These are phyloP conservation scores for Chionomys nivalis DNA, from an alignment of 2,113 vertebrate species.

Conservation along the genomic window DNA sequence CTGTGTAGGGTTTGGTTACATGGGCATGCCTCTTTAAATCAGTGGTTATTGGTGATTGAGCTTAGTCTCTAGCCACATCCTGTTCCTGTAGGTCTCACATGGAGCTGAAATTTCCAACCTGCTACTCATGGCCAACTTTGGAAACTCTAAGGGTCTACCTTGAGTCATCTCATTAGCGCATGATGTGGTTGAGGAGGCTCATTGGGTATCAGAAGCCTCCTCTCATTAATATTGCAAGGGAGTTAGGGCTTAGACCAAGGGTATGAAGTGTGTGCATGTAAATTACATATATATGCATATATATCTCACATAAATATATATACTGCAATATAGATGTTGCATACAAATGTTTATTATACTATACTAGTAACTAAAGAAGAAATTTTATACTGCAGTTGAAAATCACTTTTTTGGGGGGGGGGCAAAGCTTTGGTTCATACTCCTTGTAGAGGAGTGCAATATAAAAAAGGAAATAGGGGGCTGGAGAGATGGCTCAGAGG, in stretches of 20 bases:
- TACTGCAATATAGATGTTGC: not conserved
- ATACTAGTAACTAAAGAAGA: not conserved
- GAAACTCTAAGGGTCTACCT: not conserved
- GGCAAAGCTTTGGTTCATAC: not conserved
- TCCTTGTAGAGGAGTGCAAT: not conserved
- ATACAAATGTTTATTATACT: not conserved
- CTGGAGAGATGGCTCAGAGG: too few species aligned
- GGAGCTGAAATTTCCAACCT: not conserved
- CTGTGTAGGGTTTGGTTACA: not conserved
- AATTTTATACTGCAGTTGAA: not conserved
- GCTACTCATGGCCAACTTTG: not conserved
- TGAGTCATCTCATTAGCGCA: not conserved
- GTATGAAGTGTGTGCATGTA: not conserved
- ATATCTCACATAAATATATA: not conserved
- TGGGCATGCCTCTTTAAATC: not conserved
- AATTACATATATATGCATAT: not conserved
- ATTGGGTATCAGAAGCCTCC: not conserved
- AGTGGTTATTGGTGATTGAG: not conserved
- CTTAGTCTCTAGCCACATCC: not conserved
- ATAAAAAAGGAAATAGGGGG: not conserved
- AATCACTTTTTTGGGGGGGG: constrained; percentile 32
- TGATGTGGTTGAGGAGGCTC: too few species aligned
- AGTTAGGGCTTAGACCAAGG: not conserved
- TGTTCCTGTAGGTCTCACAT: not conserved
- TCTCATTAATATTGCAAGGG: not conserved